Evolutionary conservation across 2,113 vertebrate genomes (phyloP).

Genomic region (Agelaius tricolor): DNA sequence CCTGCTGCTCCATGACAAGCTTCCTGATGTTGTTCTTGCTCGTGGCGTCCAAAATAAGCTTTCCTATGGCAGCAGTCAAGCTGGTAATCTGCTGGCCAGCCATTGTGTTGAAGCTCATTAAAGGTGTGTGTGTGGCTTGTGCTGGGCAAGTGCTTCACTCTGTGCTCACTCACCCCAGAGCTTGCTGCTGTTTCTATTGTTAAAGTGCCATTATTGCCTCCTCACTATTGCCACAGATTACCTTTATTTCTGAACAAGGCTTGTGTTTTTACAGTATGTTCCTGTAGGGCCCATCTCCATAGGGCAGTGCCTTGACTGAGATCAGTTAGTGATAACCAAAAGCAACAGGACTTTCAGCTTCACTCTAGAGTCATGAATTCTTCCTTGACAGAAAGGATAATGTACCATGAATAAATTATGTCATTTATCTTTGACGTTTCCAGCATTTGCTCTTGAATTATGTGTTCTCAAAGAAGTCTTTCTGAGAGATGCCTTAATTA

Average conservation of each 20-base stretch:
- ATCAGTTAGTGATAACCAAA: background rate
- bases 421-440: background rate
- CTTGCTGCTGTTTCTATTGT: background rate
- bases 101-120: background rate
- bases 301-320: background rate
- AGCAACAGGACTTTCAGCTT: background rate
- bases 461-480: background rate
- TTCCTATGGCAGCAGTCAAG: background rate
- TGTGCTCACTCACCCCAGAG: fast-evolving
- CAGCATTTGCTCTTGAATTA: background rate
- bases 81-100: background rate
- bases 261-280: background rate
- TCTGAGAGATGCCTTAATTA: background rate
- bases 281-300: background rate
- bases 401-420: background rate
- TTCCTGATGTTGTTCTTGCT: background rate
- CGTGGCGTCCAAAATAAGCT: background rate
- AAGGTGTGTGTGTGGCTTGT: background rate
- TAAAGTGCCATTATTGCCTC: background rate
- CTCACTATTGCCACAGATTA: background rate
- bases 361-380: background rate
- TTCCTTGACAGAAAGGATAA: background rate
- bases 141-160: background rate
- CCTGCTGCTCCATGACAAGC: background rate
- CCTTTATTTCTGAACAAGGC: background rate